Evolutionary conservation across 2,888 invertebrate genomes (phyloP).

Genomic region (Noctua janthina): DNA sequence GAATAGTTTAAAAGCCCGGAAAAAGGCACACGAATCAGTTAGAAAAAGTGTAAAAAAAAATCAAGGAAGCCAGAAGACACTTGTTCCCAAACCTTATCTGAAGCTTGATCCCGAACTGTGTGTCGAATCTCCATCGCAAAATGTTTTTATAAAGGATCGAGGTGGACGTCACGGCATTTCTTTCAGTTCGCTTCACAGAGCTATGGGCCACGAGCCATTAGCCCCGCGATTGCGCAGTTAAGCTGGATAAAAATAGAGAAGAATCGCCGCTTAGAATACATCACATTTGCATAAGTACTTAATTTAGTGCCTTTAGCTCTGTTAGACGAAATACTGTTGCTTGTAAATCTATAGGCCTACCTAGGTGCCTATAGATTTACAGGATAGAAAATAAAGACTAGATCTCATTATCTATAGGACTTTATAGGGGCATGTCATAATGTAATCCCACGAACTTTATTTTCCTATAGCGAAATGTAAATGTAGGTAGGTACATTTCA

Average conservation of each 20-base stretch:
- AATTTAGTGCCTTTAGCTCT: slow-evolving; percentile 58
- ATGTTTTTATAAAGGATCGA: slow-evolving; percentile 81
- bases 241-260: slow-evolving; percentile 78
- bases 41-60: neutral
- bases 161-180: slow-evolving; percentile 83
- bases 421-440: neutral
- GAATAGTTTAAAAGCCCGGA: neutral
- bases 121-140: slow-evolving; percentile 67
- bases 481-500: slow-evolving; percentile 26
- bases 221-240: slow-evolving; percentile 75
- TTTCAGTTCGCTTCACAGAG: slow-evolving; percentile 81
- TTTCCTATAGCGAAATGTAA: slow-evolving; percentile 13
- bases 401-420: neutral
- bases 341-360: too few species aligned
- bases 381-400: neutral
- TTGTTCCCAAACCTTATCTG: slow-evolving; percentile 67
- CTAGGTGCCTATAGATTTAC: neutral
- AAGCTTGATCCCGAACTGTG: slow-evolving; percentile 70
- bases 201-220: slow-evolving; percentile 84
- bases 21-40: neutral
- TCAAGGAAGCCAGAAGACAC: neutral
- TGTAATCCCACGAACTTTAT: slow-evolving; percentile 23
- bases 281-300: slow-evolving; percentile 77
- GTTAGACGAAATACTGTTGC: slow-evolving; percentile 18
- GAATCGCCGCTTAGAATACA: slow-evolving; percentile 71